Evolutionary conservation across 2,797 vertebrate species (phyloP).

Genomic region (Scolopax bukidnonensis): DNA sequence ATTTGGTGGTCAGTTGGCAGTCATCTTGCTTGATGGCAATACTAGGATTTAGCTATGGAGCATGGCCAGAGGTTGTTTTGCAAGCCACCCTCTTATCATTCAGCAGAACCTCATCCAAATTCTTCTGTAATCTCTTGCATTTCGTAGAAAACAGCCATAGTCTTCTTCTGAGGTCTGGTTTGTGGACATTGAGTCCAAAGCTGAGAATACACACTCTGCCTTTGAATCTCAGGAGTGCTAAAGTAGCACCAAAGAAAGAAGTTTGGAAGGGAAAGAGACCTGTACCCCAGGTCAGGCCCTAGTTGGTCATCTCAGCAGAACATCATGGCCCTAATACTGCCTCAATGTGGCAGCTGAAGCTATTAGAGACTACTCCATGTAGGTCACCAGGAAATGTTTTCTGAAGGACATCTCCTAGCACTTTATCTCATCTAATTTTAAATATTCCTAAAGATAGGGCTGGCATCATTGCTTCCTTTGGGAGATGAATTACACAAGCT

Average conservation of each 20-base stretch:
- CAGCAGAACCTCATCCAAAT: neutral
- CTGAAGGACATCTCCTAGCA: neutral
- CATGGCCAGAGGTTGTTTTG: neutral
- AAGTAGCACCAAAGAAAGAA: neutral
- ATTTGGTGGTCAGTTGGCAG: neutral
- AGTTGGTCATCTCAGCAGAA: neutral
- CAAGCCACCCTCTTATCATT: neutral
- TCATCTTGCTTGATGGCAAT: neutral
- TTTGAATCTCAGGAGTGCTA: neutral
- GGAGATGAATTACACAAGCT: neutral
- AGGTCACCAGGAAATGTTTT: neutral
- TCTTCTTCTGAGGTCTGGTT: neutral
- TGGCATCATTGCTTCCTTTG: conserved; percentile 7
- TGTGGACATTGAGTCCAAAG: neutral
- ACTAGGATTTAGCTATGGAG: neutral
- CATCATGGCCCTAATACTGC: neutral
- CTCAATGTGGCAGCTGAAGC: neutral
- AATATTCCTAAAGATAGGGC: conserved; percentile 1
- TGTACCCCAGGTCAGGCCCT: neutral
- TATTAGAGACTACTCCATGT: neutral
- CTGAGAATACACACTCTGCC: neutral
- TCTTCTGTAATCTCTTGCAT: neutral
- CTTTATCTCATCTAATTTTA: neutral
- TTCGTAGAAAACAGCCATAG: neutral
- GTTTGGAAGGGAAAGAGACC: neutral